These are phyloP conservation scores for Sipha flava DNA, from an alignment of 1,140 invertebrate species.

Conservation along the genomic window DNA sequence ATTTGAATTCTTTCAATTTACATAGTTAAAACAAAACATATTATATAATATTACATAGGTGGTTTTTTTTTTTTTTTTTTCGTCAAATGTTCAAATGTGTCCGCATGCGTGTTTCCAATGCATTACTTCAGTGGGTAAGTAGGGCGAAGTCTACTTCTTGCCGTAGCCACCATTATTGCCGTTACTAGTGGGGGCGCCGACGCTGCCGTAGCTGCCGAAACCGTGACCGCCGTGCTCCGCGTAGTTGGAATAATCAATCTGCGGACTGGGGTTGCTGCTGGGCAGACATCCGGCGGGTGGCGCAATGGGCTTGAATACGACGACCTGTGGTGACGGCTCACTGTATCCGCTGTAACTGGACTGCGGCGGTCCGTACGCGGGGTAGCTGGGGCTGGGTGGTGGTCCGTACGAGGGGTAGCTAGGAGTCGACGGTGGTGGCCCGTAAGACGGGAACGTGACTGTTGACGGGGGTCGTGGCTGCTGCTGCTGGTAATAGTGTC, in stretches of 20 bases:
- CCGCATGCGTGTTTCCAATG: too few relatives aligned
- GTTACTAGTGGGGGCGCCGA: neutral
- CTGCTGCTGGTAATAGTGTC: neutral
- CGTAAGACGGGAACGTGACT: neutral
- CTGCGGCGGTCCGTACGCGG: neutral
- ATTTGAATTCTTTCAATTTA: conserved; percentile 28
- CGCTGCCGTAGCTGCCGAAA: neutral
- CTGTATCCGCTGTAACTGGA: neutral
- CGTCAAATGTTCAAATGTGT: too few relatives aligned
- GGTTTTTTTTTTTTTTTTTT: neutral
- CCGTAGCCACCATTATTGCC: neutral
- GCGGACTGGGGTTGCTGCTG: neutral
- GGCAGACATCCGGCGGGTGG: neutral
- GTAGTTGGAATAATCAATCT: neutral
- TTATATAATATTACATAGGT: neutral
- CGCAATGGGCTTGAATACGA: neutral
- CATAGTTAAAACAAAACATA: too few relatives aligned
- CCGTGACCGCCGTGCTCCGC: neutral
- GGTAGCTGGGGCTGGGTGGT: neutral
- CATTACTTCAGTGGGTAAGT: too few relatives aligned
- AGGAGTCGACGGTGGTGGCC: neutral
- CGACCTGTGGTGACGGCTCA: neutral
- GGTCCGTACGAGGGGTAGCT: neutral
- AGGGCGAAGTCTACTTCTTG: too few relatives aligned
- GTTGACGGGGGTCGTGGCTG: neutral